Evolutionary conservation across 2,113 vertebrate genomes (phyloP).

Genomic region (Indicator indicator): DNA sequence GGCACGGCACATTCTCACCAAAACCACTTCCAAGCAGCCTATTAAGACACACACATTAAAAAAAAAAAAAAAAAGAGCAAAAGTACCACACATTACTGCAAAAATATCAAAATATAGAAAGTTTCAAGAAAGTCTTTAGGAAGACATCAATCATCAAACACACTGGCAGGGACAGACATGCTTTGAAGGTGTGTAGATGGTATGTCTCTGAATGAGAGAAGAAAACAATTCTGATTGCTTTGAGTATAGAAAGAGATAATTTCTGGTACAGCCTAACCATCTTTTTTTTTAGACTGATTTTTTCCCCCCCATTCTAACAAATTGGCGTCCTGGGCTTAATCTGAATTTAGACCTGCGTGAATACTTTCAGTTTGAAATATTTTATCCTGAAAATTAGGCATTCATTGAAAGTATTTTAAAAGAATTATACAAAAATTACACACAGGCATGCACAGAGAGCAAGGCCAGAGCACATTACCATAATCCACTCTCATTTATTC

Average conservation of each 20-base stretch:
- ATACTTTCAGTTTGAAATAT: background rate
- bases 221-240: background rate
- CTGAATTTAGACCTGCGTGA: background rate
- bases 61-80: background rate
- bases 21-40: slow-evolving; percentile 98
- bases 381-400: background rate
- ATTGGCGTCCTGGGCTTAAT: background rate
- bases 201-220: background rate
- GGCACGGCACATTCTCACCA: slow-evolving; percentile 98
- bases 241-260: background rate
- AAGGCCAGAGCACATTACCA: accelerated
- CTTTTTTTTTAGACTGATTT: background rate
- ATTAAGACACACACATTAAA: background rate
- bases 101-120: background rate
- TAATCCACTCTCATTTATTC: slow-evolving; percentile 15
- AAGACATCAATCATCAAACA: background rate
- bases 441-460: background rate
- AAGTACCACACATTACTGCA: background rate
- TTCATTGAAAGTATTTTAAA: background rate
- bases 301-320: background rate
- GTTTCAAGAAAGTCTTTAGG: background rate
- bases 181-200: background rate
- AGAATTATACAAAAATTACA: background rate
- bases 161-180: background rate
- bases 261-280: background rate